phyloP scores from a whole-genome alignment of 2,797 vertebrate genomes.

The Chrosomus eos region DNA sequence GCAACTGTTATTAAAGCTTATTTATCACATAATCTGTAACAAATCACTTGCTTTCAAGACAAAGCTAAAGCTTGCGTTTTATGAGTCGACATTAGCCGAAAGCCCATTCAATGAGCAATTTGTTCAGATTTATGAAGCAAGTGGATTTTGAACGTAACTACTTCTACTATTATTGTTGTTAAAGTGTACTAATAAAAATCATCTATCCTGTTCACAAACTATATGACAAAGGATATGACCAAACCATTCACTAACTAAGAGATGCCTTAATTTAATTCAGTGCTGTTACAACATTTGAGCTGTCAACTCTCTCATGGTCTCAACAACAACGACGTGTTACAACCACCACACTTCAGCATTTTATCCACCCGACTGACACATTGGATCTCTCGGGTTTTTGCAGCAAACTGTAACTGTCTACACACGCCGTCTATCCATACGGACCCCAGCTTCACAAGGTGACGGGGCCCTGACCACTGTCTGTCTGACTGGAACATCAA shows the following conservation, averaged over 20 bases:
- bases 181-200: no score
- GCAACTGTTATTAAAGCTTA: conserved; percentile 31
- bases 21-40: conserved; percentile 12
- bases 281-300: neutral
- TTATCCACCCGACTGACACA: conserved; percentile 32
- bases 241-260: neutral
- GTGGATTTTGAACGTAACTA: neutral
- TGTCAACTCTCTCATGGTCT: conserved; percentile 46
- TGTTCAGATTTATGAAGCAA: neutral
- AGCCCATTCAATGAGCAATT: neutral
- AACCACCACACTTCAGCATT: conserved; percentile 12
- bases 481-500: conserved; percentile 65
- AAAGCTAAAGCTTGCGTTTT: neutral
- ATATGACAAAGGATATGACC: neutral
- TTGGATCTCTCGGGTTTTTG: conserved; percentile 49
- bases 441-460: conserved; percentile 63
- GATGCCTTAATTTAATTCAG: conserved; percentile 10
- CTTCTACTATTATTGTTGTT: neutral
- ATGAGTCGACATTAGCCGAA: neutral
- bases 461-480: conserved; percentile 58
- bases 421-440: conserved; percentile 4
- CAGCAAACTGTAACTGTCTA: neutral
- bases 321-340: neutral
- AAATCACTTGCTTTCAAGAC: conserved; percentile 27
- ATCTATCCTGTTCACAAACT: neutral